Base-by-base conservation (phyloP, 2,113 vertebrate species). In the Sturnus vulgaris region DNA sequence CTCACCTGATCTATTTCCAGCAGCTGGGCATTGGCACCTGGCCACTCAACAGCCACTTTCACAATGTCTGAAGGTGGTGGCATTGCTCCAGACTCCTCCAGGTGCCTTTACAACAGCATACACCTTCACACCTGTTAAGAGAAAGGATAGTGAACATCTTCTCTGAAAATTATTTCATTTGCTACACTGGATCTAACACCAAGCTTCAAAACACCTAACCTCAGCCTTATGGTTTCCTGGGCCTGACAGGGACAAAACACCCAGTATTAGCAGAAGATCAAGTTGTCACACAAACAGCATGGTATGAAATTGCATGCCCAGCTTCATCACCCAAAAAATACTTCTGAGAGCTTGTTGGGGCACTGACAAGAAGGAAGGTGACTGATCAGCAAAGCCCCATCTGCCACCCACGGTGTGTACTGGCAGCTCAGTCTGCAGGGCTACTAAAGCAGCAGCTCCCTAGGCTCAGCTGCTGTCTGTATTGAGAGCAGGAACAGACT, bases 31-130 rank as follows among this genome's bases (percentile, higher is more conserved):
- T 99, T 99, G 77, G 99, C 99, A 80, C 99, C 99, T 3, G 99
- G 99, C 99, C 99, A 99, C 88, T 99, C 99, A 28, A 99, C 99
- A 60, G 99, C 99, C 96, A 99, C 99, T 97, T 99, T 99, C 93
- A 99, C 99, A 4, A 99, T 99, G 97, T 99, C 99, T 12, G 98
- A 98, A 8, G 99, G 99, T 12, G 99, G 99, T 11, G 99, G 99
- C 99, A 99, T 99, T 39, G 91, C 95, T 86, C 81, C 88, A 56
- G 66, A 52, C 68, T 91, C 31, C 22, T 69, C 5, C 57, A 33
- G 25, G 8, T 82, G 28, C 66, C 64, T 77, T 78, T 61, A 84
- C 28, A 92, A 82, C 59, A 89, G 75, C 86, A 75, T 78, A 85
- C 40, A 83, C 60, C 37, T 61, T n/a, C 73, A 85, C 69, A 63